These are phyloP conservation scores for Trichechus manatus DNA, from an alignment of 2,113 vertebrate species.

Conservation along the genomic window DNA sequence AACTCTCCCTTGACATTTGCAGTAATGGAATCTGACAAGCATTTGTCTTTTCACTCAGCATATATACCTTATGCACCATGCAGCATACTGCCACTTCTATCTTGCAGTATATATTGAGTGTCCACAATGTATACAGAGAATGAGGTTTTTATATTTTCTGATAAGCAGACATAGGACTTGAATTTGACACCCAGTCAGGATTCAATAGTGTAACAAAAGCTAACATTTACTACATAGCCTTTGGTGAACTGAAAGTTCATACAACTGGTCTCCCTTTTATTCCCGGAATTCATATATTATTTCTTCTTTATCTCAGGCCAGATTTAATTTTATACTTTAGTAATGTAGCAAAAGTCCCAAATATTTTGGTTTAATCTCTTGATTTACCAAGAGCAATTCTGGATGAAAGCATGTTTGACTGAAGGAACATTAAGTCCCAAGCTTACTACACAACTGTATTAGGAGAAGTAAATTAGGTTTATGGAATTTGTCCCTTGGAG, in stretches of 20 bases:
- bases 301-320: neutral
- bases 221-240: neutral
- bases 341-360: neutral
- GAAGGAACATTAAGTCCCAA: neutral
- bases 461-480: neutral
- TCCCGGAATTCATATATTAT: neutral
- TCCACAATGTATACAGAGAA: neutral
- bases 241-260: neutral
- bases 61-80: neutral
- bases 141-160: neutral
- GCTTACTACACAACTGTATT: neutral
- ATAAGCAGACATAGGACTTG: neutral
- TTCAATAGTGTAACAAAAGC: neutral
- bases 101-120: neutral
- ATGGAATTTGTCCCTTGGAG: neutral
- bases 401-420: neutral
- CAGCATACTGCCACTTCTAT: neutral
- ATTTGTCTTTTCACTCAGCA: neutral
- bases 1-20: neutral
- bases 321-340: neutral
- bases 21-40: neutral
- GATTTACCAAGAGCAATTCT: neutral
- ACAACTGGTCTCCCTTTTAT: neutral
- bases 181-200: neutral
- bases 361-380: neutral